These are phyloP conservation scores for Ceratotherium simum DNA, from an alignment of 2,113 vertebrate species.

Conservation along the genomic window DNA sequence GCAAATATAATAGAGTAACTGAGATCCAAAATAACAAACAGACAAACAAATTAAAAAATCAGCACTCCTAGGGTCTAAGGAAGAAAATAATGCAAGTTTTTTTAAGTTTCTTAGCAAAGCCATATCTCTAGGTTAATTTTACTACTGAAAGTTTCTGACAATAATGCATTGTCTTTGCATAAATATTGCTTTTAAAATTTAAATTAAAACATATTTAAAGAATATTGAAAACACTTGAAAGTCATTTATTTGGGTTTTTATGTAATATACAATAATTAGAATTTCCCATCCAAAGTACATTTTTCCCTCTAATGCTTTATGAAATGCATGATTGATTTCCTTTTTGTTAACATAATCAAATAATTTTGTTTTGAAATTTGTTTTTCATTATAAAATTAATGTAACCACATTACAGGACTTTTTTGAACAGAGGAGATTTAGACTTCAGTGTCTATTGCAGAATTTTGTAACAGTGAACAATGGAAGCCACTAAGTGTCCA, in stretches of 20 bases:
- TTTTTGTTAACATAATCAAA: conserved; percentile 16
- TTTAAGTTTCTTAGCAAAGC: background rate
- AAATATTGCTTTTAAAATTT: background rate
- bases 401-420: background rate
- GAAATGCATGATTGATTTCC: background rate
- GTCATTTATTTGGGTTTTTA: background rate
- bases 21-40: too few relatives aligned
- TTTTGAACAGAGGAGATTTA: background rate
- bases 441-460: background rate
- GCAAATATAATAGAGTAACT: background rate
- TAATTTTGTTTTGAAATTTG: conserved; percentile 40
- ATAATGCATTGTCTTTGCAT: background rate
- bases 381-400: conserved; percentile 25
- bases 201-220: conserved; percentile 28
- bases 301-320: conserved; percentile 23
- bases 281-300: background rate
- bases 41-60: background rate
- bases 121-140: background rate
- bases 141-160: background rate
- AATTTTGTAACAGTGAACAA: background rate
- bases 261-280: conserved; percentile 6
- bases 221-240: background rate
- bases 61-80: background rate
- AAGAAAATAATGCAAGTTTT: background rate
- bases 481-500: background rate